Conservation (phyloP, 2,888 invertebrate genomes). For the Arge pagana region DNA sequence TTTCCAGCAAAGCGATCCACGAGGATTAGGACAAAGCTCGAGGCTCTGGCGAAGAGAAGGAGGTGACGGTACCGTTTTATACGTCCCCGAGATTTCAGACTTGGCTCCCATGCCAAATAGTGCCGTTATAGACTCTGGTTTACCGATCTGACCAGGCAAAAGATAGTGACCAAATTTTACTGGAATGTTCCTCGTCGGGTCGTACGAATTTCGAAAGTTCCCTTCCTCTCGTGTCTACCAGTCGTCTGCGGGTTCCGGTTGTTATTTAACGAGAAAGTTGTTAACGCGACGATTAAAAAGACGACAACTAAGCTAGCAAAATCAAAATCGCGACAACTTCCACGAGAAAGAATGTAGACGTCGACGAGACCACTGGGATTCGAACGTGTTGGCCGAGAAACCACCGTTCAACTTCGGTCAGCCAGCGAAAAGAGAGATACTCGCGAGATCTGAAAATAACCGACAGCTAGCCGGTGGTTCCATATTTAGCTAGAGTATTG, state of each 20-base stretch:
- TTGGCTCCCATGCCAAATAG: slow-evolving; percentile 9
- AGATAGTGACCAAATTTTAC: slow-evolving; percentile 3
- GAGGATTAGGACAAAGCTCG: too few relatives aligned
- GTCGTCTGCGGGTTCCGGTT: too few relatives aligned
- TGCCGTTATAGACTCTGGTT: neutral
- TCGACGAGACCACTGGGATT: too few relatives aligned
- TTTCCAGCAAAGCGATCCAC: too few relatives aligned
- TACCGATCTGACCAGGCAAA: neutral
- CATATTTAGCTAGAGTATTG: slow-evolving; percentile 42
- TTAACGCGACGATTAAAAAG: too few relatives aligned
- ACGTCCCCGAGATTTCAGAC: slow-evolving; percentile 7
- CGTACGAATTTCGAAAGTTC: too few relatives aligned
- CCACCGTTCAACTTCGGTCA: slow-evolving; percentile 1
- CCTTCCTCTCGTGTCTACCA: too few relatives aligned
- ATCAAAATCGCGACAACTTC: too few relatives aligned
- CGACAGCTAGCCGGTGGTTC: slow-evolving; percentile 38
- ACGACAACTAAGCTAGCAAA: too few relatives aligned
- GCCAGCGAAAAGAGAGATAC: slow-evolving; percentile 22
- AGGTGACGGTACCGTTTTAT: neutral
- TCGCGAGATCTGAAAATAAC: slow-evolving; percentile 39
- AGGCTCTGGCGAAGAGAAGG: slow-evolving; percentile 1
- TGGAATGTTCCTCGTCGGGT: neutral
- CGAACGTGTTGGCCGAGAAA: too few relatives aligned
- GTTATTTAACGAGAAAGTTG: too few relatives aligned
- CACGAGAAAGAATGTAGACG: too few relatives aligned